Evolutionary conservation across 2,888 invertebrate genomes (phyloP), one percentile per base, ranked within the genome.

Genomic region (Himalopsyche anomala): DNA sequence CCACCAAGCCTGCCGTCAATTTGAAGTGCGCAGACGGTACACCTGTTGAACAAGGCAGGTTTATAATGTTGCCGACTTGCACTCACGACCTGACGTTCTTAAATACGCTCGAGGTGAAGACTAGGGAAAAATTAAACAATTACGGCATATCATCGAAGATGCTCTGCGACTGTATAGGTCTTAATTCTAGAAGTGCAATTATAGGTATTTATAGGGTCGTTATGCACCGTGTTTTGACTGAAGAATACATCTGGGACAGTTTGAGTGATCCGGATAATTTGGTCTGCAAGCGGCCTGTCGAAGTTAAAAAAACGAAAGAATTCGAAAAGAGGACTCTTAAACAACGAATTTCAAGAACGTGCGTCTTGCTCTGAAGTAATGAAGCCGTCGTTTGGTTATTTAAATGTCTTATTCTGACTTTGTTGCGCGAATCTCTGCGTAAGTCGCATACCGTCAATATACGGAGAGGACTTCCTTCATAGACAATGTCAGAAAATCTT

Each of bases 141-240:
- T 91, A 95, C 62, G 96, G 96, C 1, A 94, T 96, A 56, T 93
- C 92, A 17, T 91, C 93, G 0, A 93, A 93, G 85, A 94, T 95
- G 92, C 90, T 96, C 80, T 91, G 92, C 83, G 92, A 93, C 56
- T 92, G 94, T 36, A 91, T 92, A 36, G 91, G 92, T 69, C 93
- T 93, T 88, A 95, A 95, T 51, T 94, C 95, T 1, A 92, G 95
- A 82, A 95, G 94, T 89, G 94, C 95, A 88, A 93, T 96, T 56
- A 95, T 95, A 81, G 96, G 96, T 12, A 95, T 95, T 81, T 96
- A 96, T 91, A 92, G 96, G 79, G 96, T 96, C 87, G 92, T 96
- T 55, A 92, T 96, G 87, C 95, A 95, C 90, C 91, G 93, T 17
- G 90, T 94, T 83, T 85, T 89, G 3, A 88, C 85, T 11, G 89